phyloP scores from a whole-genome alignment of 1,140 invertebrate genomes.

The Apis dorsata region DNA sequence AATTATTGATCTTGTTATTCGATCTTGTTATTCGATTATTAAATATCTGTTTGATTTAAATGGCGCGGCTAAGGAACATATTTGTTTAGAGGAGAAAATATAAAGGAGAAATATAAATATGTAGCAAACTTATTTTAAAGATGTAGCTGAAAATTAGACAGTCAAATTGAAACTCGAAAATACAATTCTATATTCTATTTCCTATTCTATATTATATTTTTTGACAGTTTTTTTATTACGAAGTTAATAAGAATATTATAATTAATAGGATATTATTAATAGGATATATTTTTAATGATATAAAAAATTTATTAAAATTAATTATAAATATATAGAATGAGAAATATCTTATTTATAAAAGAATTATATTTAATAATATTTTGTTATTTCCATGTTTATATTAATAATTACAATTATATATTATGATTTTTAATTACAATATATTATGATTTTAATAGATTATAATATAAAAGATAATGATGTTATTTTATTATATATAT shows the following conservation, averaged over 20 bases:
- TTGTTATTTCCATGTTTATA: not conserved
- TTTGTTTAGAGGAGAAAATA: not conserved
- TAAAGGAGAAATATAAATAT: not conserved
- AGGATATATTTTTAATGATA: not conserved
- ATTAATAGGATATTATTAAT: not conserved
- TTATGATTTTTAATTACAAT: not conserved
- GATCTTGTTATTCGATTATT: not conserved
- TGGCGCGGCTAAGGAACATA: too few species aligned
- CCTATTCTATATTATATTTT: not conserved
- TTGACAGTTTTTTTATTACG: not conserved
- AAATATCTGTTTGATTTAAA: not conserved
- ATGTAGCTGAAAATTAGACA: slow-evolving; percentile 22
- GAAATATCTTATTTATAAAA: not conserved
- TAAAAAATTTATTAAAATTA: not conserved
- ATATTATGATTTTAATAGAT: not conserved
- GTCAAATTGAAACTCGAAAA: slow-evolving; percentile 19
- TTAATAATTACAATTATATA: not conserved
- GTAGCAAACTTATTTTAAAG: not conserved
- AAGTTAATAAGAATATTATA: too few species aligned
- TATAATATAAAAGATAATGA: not conserved
- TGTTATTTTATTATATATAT: not conserved
- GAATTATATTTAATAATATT: not conserved
- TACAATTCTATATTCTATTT: not conserved
- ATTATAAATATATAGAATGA: not conserved
- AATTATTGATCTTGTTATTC: not conserved